Conservation (phyloP, 2,113 vertebrate genomes). For the Tupaia tana region DNA sequence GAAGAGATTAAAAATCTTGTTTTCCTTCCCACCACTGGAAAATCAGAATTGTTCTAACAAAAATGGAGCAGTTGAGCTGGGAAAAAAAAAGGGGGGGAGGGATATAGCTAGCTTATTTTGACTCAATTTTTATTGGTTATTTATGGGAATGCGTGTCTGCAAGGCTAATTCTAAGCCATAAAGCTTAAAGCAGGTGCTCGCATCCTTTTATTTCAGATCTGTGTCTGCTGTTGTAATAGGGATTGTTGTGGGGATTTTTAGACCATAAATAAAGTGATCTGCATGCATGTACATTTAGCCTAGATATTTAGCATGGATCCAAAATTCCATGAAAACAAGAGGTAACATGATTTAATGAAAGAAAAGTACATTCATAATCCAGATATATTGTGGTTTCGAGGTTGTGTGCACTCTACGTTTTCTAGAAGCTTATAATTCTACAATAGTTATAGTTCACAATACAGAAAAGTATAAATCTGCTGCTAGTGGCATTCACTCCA, state of each 20-base stretch:
- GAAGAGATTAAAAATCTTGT: background rate
- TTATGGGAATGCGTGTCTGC: background rate
- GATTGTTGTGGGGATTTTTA: background rate
- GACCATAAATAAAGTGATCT: background rate
- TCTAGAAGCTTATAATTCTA: slow-evolving; percentile 76
- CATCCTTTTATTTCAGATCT: slow-evolving; percentile 23
- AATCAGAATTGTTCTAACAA: slow-evolving; percentile 24
- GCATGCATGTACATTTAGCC: background rate
- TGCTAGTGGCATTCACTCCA: slow-evolving; percentile 63
- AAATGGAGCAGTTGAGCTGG: background rate
- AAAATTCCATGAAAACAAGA: slow-evolving; percentile 31
- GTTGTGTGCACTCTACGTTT: slow-evolving; percentile 37
- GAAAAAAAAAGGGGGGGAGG: background rate
- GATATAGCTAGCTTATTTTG: background rate
- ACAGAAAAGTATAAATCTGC: slow-evolving; percentile 55
- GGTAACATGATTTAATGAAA: slow-evolving; percentile 7
- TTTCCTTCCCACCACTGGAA: background rate
- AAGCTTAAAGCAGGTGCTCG: background rate
- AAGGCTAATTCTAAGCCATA: background rate
- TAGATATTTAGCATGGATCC: background rate
- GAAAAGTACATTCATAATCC: slow-evolving; percentile 77
- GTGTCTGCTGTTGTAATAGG: background rate
- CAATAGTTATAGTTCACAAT: slow-evolving; percentile 70
- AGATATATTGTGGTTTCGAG: slow-evolving; percentile 63
- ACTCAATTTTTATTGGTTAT: slow-evolving; percentile 17